Percentiles rank a stretch among this genome's conserved stretches.
Conservation (phyloP, 2,797 vertebrate species). For the Micrastur ruficollis region DNA sequence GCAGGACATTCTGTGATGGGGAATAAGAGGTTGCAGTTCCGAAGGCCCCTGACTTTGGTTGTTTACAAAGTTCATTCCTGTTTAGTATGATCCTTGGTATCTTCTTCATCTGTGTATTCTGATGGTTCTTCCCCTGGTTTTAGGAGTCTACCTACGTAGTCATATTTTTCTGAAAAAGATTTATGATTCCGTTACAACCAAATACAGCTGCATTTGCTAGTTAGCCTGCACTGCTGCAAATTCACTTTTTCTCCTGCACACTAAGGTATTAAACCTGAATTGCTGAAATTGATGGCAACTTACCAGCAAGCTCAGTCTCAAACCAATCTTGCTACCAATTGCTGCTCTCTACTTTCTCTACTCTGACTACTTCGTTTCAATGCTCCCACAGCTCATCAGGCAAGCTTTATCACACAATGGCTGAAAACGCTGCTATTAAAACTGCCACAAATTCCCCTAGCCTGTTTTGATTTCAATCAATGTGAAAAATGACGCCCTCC, state of each 20-base stretch:
- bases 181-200: slow-evolving; percentile 37
- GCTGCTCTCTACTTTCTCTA: background rate
- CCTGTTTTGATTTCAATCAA: background rate
- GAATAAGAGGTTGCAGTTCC: slow-evolving; percentile 81
- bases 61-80: slow-evolving; percentile 90
- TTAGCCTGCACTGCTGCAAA: background rate
- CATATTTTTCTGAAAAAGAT: slow-evolving; percentile 92
- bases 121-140: slow-evolving; percentile 98
- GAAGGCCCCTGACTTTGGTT: slow-evolving; percentile 91
- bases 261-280: background rate
- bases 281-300: background rate
- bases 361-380: background rate
- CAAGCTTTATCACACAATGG: background rate
- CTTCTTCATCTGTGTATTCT: slow-evolving; percentile 99
- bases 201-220: background rate
- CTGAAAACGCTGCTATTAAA: background rate
- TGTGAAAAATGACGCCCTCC: background rate
- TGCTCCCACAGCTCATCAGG: background rate
- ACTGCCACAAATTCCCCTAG: background rate
- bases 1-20: slow-evolving; percentile 73
- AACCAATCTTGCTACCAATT: background rate
- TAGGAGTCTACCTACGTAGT: slow-evolving; percentile 95
- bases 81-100: slow-evolving; percentile 97
- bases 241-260: background rate
- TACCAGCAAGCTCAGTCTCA: background rate